A percentile compares a stretch with the other conserved stretches of the same genome.
Evolutionary conservation across 2,888 invertebrate genomes (phyloP).

Genomic region (Polydrusus cervinus): DNA sequence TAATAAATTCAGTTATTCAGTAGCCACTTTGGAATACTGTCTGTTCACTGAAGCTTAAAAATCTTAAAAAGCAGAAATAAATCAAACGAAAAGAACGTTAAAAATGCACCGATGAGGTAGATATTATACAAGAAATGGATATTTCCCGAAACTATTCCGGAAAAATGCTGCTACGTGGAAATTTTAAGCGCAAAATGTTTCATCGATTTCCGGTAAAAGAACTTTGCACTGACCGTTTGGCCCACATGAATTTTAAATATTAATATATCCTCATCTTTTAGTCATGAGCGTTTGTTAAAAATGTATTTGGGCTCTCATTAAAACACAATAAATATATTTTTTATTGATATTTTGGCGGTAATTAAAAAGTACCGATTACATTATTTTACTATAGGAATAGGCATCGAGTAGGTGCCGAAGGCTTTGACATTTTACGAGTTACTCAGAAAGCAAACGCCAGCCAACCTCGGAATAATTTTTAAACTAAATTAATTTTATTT

Average conservation of each 20-base stretch:
- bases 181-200: background rate
- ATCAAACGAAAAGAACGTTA: background rate
- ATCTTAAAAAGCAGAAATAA: background rate
- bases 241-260: conserved; percentile 12
- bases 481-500: too few species aligned
- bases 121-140: background rate
- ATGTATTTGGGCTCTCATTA: background rate
- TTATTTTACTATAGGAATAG: too few species aligned
- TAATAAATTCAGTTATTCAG: too few species aligned
- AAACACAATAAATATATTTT: conserved; percentile 4
- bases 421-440: too few species aligned
- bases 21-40: background rate
- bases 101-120: background rate
- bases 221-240: background rate
- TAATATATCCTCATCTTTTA: background rate
- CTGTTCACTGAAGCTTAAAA: background rate
- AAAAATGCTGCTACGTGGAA: background rate
- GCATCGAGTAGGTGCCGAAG: too few species aligned
- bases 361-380: background rate
- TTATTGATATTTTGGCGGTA: background rate
- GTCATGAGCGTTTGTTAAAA: background rate
- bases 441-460: too few species aligned
- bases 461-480: too few species aligned
- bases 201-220: background rate
- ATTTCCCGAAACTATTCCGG: background rate